Percentiles rank a stretch among this genome's conserved stretches.
These are phyloP conservation scores for Rhipidura dahli DNA, from an alignment of 2,113 vertebrate genomes.

Conservation along the genomic window DNA sequence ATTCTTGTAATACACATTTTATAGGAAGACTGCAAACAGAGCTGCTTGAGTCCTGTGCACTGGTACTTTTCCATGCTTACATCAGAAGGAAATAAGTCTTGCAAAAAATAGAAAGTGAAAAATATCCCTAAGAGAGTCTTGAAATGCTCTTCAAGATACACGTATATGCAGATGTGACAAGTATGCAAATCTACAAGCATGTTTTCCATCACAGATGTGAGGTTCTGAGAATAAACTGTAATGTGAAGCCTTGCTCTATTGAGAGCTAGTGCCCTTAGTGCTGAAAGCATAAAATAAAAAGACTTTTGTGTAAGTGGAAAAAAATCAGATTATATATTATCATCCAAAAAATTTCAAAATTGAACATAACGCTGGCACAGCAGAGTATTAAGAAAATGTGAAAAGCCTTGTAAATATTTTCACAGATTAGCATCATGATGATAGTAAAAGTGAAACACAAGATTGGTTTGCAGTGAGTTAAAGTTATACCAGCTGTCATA, in stretches of 20 bases:
- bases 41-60: not conserved
- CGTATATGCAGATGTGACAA: not conserved
- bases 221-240: not conserved
- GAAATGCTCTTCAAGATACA: not conserved
- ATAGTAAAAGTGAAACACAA: not conserved
- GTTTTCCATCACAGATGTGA: not conserved
- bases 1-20: not conserved
- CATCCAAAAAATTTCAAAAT: not conserved
- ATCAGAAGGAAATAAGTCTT: not conserved
- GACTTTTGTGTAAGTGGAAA: not conserved
- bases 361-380: not conserved
- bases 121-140: not conserved
- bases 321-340: not conserved
- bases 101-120: not conserved
- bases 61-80: not conserved
- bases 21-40: not conserved
- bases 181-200: not conserved
- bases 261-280: not conserved
- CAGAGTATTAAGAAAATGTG: not conserved
- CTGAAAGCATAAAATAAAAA: not conserved
- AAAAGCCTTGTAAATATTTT: not conserved
- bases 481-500: not conserved
- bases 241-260: not conserved
- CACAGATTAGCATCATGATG: not conserved
- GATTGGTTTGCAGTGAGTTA: not conserved